A percentile compares a stretch with the other conserved stretches of the same genome.
Evolutionary conservation across 2,113 vertebrate genomes (phyloP).

Genomic region (Macquaria australasica): DNA sequence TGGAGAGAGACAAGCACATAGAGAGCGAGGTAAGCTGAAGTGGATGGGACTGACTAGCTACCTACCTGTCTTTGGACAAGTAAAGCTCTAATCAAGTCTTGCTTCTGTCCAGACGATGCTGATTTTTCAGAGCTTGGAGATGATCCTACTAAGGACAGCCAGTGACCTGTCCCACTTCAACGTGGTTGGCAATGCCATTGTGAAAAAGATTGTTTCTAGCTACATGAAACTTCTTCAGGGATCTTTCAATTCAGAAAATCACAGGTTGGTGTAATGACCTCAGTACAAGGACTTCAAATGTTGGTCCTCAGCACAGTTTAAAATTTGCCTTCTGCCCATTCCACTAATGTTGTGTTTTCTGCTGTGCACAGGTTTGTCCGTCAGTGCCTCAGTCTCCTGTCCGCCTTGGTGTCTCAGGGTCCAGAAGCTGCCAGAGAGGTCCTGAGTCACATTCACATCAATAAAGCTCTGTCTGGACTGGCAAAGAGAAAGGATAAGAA

Average conservation of each 20-base stretch:
- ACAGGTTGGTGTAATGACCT: constrained; percentile 80
- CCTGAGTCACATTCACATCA: constrained; percentile 89
- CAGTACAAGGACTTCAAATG: too few relatives aligned
- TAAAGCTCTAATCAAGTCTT: neutral
- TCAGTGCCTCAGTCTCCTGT: constrained; percentile 88
- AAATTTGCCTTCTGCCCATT: neutral
- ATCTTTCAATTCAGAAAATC: constrained; percentile 87
- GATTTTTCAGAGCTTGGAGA: constrained; percentile 92
- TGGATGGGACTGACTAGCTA: accelerated
- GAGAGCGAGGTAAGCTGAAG: constrained; percentile 87
- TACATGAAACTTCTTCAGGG: constrained; percentile 90
- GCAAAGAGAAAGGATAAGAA: constrained; percentile 87
- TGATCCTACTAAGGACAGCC: constrained; percentile 93
- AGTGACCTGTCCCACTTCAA: constrained; percentile 93
- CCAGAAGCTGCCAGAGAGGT: constrained; percentile 92
- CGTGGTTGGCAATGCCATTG: constrained; percentile 89
- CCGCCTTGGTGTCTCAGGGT: constrained; percentile 93
- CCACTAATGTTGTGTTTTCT: neutral
- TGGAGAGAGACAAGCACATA: constrained; percentile 87
- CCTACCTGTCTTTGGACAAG: neutral
- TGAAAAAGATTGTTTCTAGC: constrained; percentile 89
- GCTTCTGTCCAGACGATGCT: constrained; percentile 85
- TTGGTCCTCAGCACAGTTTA: neutral
- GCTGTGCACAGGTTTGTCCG: constrained; percentile 85
- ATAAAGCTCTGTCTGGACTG: constrained; percentile 86